Conservation (phyloP, 2,888 invertebrate genomes). For the Eumerus sabulonum region DNA sequence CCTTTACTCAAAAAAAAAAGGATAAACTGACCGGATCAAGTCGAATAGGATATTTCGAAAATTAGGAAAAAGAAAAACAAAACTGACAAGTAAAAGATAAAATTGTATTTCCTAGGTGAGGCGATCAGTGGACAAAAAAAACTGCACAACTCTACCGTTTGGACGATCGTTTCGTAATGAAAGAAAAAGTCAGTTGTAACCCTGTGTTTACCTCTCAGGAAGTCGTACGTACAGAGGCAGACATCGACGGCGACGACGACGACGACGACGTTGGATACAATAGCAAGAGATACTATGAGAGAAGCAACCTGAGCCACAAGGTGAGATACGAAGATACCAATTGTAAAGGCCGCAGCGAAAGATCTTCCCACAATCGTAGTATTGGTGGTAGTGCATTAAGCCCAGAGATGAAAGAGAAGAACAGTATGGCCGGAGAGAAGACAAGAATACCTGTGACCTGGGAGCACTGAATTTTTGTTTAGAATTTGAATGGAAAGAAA, state of each 20-base stretch:
- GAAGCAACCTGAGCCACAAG: conserved; percentile 26
- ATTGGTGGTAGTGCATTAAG: conserved; percentile 25
- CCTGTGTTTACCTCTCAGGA: conserved; percentile 71
- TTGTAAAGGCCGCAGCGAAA: conserved; percentile 5
- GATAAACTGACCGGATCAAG: too few species aligned
- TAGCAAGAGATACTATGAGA: conserved; percentile 29
- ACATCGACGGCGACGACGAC: neutral
- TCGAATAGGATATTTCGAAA: too few species aligned
- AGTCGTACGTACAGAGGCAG: conserved; percentile 37
- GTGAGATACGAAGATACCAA: conserved; percentile 2
- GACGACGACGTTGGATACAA: conserved; percentile 7
- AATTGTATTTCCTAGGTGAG: conserved; percentile 27
- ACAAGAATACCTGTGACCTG: neutral
- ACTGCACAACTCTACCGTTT: conserved; percentile 74
- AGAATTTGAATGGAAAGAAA: conserved; percentile 57
- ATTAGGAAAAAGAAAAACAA: too few species aligned
- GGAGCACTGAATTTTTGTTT: conserved; percentile 45
- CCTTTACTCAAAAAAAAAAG: neutral
- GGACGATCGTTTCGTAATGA: conserved; percentile 78
- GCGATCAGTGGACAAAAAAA: conserved; percentile 40
- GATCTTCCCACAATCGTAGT: conserved; percentile 26
- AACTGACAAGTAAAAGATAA: neutral
- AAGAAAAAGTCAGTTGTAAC: conserved; percentile 73
- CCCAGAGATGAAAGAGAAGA: neutral
- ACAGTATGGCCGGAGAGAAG: neutral